Conservation (phyloP, 2,888 invertebrate genomes). For the Ecdyonurus torrentis region DNA sequence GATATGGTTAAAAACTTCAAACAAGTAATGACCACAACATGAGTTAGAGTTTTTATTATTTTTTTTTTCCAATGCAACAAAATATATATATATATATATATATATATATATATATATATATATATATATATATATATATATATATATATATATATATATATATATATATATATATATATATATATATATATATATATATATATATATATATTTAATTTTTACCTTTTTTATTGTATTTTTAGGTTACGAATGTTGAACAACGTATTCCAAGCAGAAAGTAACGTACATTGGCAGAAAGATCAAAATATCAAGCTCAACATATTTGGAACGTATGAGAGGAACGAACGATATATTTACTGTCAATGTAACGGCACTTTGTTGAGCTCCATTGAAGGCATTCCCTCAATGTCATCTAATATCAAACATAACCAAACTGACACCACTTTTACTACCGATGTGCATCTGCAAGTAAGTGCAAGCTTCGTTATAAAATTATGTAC, state of each 20-base stretch:
- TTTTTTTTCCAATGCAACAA: no score
- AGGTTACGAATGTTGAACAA: constrained; percentile 18
- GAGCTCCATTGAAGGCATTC: constrained; percentile 40
- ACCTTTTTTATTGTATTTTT: no score
- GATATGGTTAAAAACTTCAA: no score
- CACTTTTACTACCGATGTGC: constrained; percentile 32
- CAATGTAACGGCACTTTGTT: constrained; percentile 34
- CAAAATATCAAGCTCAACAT: constrained; percentile 37
- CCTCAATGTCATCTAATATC: constrained; percentile 35
- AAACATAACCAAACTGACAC: constrained; percentile 35
- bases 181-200: no score
- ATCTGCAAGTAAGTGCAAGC: constrained; percentile 28
- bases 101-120: no score
- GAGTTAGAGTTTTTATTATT: no score
- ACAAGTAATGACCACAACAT: no score
- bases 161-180: no score
- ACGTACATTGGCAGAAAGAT: constrained; percentile 40
- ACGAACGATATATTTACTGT: constrained; percentile 22
- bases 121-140: no score
- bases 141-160: no score
- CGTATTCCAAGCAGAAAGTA: constrained; percentile 33
- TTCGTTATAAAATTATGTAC: no score
- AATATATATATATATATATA: no score
- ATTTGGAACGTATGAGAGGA: constrained; percentile 31
- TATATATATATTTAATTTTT: background rate